Evolutionary conservation across 2,797 vertebrate genomes (phyloP), one percentile per base, ranked within the genome.

Genomic region (Eulemur coronatus): DNA sequence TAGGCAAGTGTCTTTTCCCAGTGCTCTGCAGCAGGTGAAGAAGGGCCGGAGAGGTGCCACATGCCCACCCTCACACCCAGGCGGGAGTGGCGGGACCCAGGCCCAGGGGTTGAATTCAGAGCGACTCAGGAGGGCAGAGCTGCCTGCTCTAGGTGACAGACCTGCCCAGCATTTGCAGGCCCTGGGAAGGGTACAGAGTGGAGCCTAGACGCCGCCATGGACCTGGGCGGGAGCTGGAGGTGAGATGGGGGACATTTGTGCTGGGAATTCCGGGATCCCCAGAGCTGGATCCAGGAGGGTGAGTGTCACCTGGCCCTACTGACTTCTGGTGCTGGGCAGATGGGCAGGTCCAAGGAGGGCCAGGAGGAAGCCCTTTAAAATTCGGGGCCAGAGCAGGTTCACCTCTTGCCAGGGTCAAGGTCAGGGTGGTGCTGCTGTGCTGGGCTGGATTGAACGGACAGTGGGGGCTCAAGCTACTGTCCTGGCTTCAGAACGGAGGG

Each of bases 341-440:
- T 0, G 26, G 52, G 61, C 24, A 35, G 48, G 50, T 4, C 33
- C 50, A 70, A 9, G 2, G n/a, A 41, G 14, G 65, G 28, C 65
- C 57, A 65, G 65, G 46, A 7, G 28, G 26, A 30, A 10, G 55
- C 35, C 13, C 43, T 80, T 30, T 55, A n/a, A 24, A 30, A 14
- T 7, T 20, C 0, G 0, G 33, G 22, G 61, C 57, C 28, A 1
- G 17, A 50, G 30, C 72, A 20, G 24, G 6, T 10, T 65, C 11
- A 10, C 72, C 35, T n/a, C 55, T 43, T 7, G 7, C 43, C 67
- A 7, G 30, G 10, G 30, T 17, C 20, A 4, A 5, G 10, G 48
- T 13, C 15, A 10, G n/a, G 73, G 30, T 26, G 35, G 75, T 20
- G n/a, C 67, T 35, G 28, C 4, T 4, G 43, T 7, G 0, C 1